phyloP scores from a whole-genome alignment of 1,140 invertebrate species.

The Pseudomyrmex pallidus region DNA sequence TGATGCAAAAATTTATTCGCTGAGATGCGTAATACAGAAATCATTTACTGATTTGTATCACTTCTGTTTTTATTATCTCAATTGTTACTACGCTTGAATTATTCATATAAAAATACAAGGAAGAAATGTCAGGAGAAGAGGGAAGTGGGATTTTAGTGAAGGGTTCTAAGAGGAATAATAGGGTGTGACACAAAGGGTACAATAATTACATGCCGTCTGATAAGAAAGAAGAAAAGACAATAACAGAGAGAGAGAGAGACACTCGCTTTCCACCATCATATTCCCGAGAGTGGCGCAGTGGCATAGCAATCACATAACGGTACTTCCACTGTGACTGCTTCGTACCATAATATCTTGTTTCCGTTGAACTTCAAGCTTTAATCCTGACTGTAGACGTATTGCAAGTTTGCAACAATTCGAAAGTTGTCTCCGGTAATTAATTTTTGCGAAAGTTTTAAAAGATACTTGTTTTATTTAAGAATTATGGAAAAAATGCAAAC shows the following conservation, averaged over 20 bases:
- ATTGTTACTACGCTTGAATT: constrained; percentile 15
- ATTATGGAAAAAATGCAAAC: too few species aligned
- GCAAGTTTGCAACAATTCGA: neutral
- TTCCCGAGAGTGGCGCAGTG: constrained; percentile 75
- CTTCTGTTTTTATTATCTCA: neutral
- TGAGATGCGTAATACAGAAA: neutral
- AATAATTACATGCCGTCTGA: constrained; percentile 14
- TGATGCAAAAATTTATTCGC: neutral
- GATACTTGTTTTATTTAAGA: neutral
- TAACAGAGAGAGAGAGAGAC: constrained; percentile 42
- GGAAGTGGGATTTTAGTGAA: constrained; percentile 6
- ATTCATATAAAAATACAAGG: neutral
- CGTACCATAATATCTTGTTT: constrained; percentile 79
- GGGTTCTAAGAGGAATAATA: constrained; percentile 21
- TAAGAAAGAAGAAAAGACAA: constrained; percentile 60
- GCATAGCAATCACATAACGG: constrained; percentile 84
- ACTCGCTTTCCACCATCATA: constrained; percentile 79
- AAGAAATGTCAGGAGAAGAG: neutral
- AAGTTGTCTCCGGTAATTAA: neutral
- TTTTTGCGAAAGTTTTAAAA: neutral
- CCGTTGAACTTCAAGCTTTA: constrained; percentile 53
- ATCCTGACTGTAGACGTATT: constrained; percentile 34
- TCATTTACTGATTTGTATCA: neutral
- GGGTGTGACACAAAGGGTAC: constrained; percentile 14
- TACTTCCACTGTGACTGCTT: constrained; percentile 66